Percentiles rank a stretch among this genome's conserved stretches.
phyloP scores from a whole-genome alignment of 2,797 vertebrate species.

The Notamacropus eugenii region DNA sequence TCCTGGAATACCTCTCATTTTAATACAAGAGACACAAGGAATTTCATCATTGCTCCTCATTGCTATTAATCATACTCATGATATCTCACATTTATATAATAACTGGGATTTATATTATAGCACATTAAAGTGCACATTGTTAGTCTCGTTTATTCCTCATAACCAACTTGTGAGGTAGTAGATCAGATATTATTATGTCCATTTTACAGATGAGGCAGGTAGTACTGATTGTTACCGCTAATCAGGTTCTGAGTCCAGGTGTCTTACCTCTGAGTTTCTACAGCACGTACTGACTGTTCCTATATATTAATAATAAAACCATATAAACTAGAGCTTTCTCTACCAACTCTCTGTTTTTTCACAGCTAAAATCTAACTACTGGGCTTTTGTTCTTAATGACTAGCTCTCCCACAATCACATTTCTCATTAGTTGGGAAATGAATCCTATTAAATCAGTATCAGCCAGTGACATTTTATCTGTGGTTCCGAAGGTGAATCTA shows the following conservation, averaged over 20 bases:
- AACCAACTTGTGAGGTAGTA: not conserved
- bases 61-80: not conserved
- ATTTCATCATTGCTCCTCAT: slow-evolving; percentile 24
- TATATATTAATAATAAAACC: slow-evolving; percentile 30
- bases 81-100: not conserved
- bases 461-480: slow-evolving; percentile 46
- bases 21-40: not conserved
- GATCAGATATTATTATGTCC: not conserved
- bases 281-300: not conserved
- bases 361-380: slow-evolving; percentile 32
- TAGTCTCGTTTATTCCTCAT: not conserved
- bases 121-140: not conserved
- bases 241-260: not conserved
- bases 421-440: slow-evolving; percentile 70
- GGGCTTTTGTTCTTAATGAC: slow-evolving; percentile 61
- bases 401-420: slow-evolving; percentile 34
- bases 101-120: not conserved
- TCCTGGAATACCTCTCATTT: not conserved
- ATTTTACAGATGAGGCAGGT: not conserved
- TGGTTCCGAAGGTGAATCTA: slow-evolving; percentile 52
- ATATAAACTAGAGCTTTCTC: not conserved
- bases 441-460: slow-evolving; percentile 53
- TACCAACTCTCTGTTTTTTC: slow-evolving; percentile 49
- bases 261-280: slow-evolving; percentile 13
- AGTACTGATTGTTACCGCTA: not conserved